Conservation (phyloP, 2,113 vertebrate genomes). For the Pelecanus crispus region DNA sequence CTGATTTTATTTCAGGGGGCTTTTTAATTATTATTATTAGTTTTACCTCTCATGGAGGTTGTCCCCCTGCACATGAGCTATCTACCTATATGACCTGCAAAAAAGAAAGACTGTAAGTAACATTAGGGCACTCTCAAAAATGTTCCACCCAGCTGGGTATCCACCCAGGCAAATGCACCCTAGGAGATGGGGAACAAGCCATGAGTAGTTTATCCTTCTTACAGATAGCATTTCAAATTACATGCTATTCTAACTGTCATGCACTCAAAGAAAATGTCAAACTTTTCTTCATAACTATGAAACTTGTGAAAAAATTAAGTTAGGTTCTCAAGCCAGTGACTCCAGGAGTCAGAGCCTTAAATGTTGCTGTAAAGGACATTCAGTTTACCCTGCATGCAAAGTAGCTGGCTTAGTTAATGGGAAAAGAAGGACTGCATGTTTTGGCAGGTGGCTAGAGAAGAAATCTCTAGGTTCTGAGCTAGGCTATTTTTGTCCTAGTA, state of each 20-base stretch:
- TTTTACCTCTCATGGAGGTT: neutral
- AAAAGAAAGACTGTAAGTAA: neutral
- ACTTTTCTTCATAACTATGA: neutral
- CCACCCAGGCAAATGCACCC: neutral
- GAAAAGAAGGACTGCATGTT: neutral
- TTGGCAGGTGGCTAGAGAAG: neutral
- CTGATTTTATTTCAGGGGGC: neutral
- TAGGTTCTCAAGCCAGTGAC: neutral
- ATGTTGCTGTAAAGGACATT: neutral
- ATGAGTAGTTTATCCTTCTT: neutral
- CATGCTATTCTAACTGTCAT: neutral
- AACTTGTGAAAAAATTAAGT: neutral
- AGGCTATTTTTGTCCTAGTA: neutral
- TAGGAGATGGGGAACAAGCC: neutral
- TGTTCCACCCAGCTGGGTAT: neutral
- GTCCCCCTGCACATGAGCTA: neutral
- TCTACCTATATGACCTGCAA: neutral
- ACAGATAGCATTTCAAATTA: neutral
- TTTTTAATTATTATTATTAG: neutral
- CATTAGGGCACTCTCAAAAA: accelerated
- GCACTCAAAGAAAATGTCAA: neutral
- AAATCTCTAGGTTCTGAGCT: neutral
- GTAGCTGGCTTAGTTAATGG: neutral
- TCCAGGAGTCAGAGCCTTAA: neutral
- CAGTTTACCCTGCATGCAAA: neutral